Evolutionary conservation across 2,888 invertebrate species (phyloP).

Genomic region (Xestoiulus laeticollis): DNA sequence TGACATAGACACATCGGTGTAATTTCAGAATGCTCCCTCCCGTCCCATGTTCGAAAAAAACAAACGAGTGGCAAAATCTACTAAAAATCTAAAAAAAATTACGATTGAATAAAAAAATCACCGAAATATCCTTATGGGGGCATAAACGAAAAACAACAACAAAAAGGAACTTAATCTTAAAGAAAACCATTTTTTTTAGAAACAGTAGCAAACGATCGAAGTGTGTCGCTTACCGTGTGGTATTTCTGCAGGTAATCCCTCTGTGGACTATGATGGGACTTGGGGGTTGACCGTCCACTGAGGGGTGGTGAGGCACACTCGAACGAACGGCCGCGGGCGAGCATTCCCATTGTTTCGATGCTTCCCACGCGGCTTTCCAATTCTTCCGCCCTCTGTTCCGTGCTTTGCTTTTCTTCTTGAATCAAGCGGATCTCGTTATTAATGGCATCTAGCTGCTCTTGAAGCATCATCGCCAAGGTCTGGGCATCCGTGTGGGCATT

Average conservation of each 20-base stretch:
- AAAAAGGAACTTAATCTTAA: background rate
- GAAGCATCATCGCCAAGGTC: constrained; percentile 96
- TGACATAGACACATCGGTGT: background rate
- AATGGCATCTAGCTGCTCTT: constrained; percentile 99
- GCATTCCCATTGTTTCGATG: constrained; percentile 81
- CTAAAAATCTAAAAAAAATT: background rate
- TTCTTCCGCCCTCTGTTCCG: constrained; percentile 97
- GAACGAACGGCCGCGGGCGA: constrained; percentile 58
- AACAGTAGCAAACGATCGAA: background rate
- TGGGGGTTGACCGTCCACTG: constrained; percentile 88
- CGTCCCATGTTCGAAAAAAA: background rate
- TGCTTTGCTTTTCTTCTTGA: constrained; percentile 96
- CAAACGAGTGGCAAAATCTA: background rate
- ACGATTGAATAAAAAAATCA: constrained; percentile 20
- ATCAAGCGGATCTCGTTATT: constrained; percentile 94
- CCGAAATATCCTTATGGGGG: background rate
- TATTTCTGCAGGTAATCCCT: constrained; percentile 91
- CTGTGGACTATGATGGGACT: constrained; percentile 80
- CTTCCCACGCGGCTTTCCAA: constrained; percentile 95
- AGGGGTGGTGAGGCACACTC: constrained; percentile 73
- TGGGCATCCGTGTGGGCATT: constrained; percentile 87
- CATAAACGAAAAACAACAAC: constrained; percentile 62
- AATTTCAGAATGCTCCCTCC: background rate
- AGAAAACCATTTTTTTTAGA: too few relatives aligned
- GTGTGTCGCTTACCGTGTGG: constrained; percentile 80